These are phyloP conservation scores for Lutraria rhynchaena DNA, from an alignment of 1,140 invertebrate genomes.

Conservation along the genomic window DNA sequence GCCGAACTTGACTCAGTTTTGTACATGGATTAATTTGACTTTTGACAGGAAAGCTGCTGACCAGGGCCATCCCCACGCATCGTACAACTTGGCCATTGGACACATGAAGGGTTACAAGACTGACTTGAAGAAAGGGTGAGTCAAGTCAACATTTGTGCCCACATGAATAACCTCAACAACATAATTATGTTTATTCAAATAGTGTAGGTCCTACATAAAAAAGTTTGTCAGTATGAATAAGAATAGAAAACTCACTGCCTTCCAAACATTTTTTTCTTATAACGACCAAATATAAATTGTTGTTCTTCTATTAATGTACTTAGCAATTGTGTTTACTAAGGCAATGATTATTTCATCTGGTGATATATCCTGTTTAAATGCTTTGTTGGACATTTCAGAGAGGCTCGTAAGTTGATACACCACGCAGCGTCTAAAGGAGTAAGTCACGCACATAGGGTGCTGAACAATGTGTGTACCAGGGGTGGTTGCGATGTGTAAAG, in stretches of 20 bases:
- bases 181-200: too few species aligned
- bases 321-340: not conserved
- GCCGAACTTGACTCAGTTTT: too few species aligned
- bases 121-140: slow-evolving; percentile 81
- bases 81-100: slow-evolving; percentile 85
- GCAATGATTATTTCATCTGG: not conserved
- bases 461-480: slow-evolving; percentile 79
- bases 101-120: slow-evolving; percentile 84
- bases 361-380: too few species aligned
- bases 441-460: slow-evolving; percentile 78
- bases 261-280: not conserved
- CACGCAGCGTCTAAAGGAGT: slow-evolving; percentile 81
- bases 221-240: not conserved
- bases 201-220: not conserved
- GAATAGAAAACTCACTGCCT: not conserved
- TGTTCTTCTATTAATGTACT: not conserved
- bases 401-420: slow-evolving; percentile 79
- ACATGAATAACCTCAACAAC: too few species aligned
- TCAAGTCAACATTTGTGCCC: too few species aligned
- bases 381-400: slow-evolving; percentile 76
- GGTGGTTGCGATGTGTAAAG: slow-evolving; percentile 71
- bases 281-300: not conserved
- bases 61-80: slow-evolving; percentile 85
- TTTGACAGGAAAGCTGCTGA: slow-evolving; percentile 83
- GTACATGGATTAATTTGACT: not conserved